These are phyloP conservation scores for Nanorana parkeri DNA, from an alignment of 2,113 vertebrate genomes.

Conservation along the genomic window DNA sequence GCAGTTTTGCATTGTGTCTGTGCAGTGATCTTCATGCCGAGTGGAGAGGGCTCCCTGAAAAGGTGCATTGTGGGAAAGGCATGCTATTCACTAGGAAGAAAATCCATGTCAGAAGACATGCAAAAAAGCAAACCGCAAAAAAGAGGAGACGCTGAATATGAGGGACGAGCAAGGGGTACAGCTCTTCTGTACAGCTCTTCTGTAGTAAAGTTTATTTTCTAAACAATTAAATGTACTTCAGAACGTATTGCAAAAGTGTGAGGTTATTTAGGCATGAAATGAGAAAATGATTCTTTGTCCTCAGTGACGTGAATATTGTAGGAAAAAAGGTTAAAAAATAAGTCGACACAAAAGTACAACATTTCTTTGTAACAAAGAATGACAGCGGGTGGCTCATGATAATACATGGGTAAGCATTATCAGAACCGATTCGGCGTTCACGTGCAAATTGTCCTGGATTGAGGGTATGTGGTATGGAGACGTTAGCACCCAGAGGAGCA, in stretches of 20 bases:
- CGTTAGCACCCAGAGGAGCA: constrained; percentile 39
- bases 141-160: neutral
- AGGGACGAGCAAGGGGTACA: neutral
- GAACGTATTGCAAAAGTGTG: constrained; percentile 25
- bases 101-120: constrained; percentile 4
- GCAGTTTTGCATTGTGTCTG: constrained; percentile 1
- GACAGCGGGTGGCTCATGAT: constrained; percentile 5
- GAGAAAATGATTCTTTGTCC: neutral
- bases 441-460: constrained; percentile 50
- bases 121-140: neutral
- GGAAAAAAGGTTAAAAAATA: constrained; percentile 13
- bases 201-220: neutral
- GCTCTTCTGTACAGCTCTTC: neutral
- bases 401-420: neutral
- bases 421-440: constrained; percentile 24
- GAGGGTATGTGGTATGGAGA: neutral
- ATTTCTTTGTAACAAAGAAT: neutral
- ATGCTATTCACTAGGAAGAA: neutral
- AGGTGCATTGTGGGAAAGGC: constrained; percentile 28
- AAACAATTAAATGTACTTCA: neutral
- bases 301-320: neutral
- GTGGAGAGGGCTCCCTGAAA: constrained; percentile 3
- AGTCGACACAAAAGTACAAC: constrained; percentile 33
- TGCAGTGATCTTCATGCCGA: constrained; percentile 39
- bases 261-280: constrained; percentile 22